Percentiles rank a stretch among this genome's conserved stretches.
These are phyloP conservation scores for Mylabris phalerata DNA, from an alignment of 1,140 invertebrate species.

Conservation along the genomic window DNA sequence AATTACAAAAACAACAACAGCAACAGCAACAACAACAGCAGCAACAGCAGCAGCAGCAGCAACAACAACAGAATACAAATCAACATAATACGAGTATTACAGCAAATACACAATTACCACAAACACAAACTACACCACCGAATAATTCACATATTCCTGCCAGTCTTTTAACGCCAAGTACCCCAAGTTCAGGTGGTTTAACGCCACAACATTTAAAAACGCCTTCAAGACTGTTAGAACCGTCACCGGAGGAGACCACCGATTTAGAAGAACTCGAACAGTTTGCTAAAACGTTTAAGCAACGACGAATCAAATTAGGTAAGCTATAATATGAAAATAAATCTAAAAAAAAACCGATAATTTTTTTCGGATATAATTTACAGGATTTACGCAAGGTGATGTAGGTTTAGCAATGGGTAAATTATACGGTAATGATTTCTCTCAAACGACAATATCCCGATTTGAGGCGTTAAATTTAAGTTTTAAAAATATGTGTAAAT, in stretches of 20 bases:
- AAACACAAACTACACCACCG: slow-evolving; percentile 40
- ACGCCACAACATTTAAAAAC: slow-evolving; percentile 48
- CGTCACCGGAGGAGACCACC: slow-evolving; percentile 83
- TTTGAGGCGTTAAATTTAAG: slow-evolving; percentile 98
- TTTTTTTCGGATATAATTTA: slow-evolving; percentile 22
- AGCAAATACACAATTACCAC: slow-evolving; percentile 42
- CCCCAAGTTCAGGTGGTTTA: slow-evolving; percentile 50
- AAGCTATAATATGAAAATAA: slow-evolving; percentile 20
- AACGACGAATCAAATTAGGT: slow-evolving; percentile 89
- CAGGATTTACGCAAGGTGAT: slow-evolving; percentile 97
- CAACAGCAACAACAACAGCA: slow-evolving; percentile 46
- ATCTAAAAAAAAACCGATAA: slow-evolving; percentile 5
- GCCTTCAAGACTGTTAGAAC: slow-evolving; percentile 57
- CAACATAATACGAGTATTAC: slow-evolving; percentile 46
- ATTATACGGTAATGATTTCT: slow-evolving; percentile 97
- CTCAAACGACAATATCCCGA: slow-evolving; percentile 96
- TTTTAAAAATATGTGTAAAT: slow-evolving; percentile 99
- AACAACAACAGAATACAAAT: slow-evolving; percentile 46
- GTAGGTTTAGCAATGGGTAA: slow-evolving; percentile 98
- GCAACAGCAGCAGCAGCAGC: slow-evolving; percentile 42
- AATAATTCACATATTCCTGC: slow-evolving; percentile 41
- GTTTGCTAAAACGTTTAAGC: slow-evolving; percentile 95
- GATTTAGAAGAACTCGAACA: slow-evolving; percentile 94
- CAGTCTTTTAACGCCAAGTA: slow-evolving; percentile 49
- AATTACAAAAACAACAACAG: slow-evolving; percentile 61